phyloP scores from a whole-genome alignment of 2,888 invertebrate genomes.

The Fragum fragum region DNA sequence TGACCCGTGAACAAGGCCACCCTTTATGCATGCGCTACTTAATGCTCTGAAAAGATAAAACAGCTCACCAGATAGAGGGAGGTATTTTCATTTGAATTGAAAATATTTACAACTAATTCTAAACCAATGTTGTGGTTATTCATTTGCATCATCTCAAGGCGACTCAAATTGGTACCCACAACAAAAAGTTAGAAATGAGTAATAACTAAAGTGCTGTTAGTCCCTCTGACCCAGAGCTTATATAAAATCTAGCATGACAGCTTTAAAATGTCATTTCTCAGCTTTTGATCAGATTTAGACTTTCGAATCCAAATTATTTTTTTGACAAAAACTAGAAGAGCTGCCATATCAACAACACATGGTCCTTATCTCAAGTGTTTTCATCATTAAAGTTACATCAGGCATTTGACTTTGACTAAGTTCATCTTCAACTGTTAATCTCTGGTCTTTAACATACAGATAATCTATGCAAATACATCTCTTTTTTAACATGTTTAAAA shows the following conservation, averaged over 20 bases:
- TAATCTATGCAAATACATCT: background rate
- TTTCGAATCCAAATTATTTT: background rate
- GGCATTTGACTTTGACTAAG: constrained; percentile 16
- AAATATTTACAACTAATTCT: no score
- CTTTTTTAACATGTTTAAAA: no score
- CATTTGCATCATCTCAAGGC: no score
- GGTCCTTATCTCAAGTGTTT: constrained; percentile 74
- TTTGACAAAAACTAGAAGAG: constrained; percentile 26
- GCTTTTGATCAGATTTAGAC: background rate
- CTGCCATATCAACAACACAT: constrained; percentile 68
- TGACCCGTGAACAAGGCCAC: background rate
- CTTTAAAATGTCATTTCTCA: background rate
- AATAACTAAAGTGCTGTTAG: no score
- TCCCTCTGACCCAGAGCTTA: no score
- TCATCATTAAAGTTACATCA: constrained; percentile 12
- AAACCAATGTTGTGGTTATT: no score
- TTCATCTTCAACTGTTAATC: background rate
- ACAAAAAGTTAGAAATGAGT: no score
- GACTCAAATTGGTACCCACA: no score
- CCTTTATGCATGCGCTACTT: constrained; percentile 23
- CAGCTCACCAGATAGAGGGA: no score
- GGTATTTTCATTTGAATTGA: no score
- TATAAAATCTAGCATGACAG: constrained; percentile 19
- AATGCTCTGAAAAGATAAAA: background rate
- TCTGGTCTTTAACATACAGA: background rate